These are phyloP conservation scores for Vidua chalybeata DNA, from an alignment of 2,113 vertebrate genomes.

Conservation along the genomic window DNA sequence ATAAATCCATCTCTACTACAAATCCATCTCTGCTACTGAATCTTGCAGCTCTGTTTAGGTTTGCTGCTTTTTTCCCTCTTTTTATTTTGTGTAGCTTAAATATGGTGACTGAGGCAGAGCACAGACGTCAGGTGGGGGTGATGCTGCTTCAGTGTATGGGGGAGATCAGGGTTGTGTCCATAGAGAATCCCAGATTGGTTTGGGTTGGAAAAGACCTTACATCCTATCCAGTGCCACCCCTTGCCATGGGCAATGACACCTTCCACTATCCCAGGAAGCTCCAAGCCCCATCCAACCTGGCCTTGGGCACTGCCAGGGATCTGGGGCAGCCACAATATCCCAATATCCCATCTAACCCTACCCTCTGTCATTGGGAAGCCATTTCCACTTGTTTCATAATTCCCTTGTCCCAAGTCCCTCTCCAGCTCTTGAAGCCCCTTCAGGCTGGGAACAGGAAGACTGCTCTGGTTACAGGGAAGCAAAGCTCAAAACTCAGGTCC, in stretches of 20 bases:
- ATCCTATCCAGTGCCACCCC: not conserved
- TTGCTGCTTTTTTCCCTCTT: not conserved
- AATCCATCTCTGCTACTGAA: not conserved
- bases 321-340: not conserved
- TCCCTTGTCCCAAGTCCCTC: not conserved
- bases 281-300: not conserved
- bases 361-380: not conserved
- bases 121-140: not conserved
- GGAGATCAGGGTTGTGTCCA: not conserved
- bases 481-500: not conserved
- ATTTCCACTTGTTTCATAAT: not conserved
- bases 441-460: not conserved
- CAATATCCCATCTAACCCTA: fast-evolving
- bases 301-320: not conserved
- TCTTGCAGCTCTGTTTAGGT: not conserved
- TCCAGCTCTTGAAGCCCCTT: not conserved
- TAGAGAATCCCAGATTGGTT: not conserved
- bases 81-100: not conserved
- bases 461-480: not conserved
- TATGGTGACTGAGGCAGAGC: not conserved
- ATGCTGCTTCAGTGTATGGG: fast-evolving
- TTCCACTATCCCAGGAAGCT: fast-evolving
- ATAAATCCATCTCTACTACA: not conserved
- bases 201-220: not conserved
- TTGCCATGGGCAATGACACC: not conserved